A percentile compares a stretch with the other conserved stretches of the same genome.
Evolutionary conservation across 2,888 invertebrate species (phyloP).

Genomic region (Drosophila gaucha): DNA sequence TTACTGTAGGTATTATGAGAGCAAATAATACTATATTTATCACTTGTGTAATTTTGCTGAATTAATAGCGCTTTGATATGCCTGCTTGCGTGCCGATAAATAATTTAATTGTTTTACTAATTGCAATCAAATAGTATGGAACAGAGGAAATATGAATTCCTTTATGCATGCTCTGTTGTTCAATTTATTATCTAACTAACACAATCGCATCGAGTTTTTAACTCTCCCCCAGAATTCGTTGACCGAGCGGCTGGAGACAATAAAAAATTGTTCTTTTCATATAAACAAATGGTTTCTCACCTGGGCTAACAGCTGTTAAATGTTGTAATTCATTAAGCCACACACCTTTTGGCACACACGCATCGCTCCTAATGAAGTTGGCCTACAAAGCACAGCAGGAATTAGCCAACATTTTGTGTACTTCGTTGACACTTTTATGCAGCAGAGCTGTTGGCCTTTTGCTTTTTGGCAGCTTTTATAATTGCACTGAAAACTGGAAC

Average conservation of each 20-base stretch:
- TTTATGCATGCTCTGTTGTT: background rate
- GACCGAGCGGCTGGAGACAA: background rate
- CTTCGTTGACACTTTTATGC: slow-evolving; percentile 39
- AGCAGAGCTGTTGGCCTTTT: slow-evolving; percentile 35
- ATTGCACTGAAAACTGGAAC: slow-evolving; percentile 70
- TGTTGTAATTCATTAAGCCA: slow-evolving; percentile 66
- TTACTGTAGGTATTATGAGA: too few species aligned
- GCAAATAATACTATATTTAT: background rate
- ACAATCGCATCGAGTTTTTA: background rate
- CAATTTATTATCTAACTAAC: slow-evolving; percentile 6
- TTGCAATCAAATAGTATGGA: slow-evolving; percentile 10
- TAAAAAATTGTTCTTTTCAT: slow-evolving; percentile 31
- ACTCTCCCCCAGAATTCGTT: background rate
- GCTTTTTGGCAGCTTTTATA: slow-evolving; percentile 68
- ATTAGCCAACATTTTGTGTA: slow-evolving; percentile 58
- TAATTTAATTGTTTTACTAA: slow-evolving; percentile 23
- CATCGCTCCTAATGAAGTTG: slow-evolving; percentile 66
- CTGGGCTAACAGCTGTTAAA: slow-evolving; percentile 45
- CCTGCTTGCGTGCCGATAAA: slow-evolving; percentile 37
- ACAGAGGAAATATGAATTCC: background rate
- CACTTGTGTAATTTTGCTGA: background rate
- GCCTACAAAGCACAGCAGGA: slow-evolving; percentile 59
- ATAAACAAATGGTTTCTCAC: slow-evolving; percentile 30
- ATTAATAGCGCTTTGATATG: slow-evolving; percentile 24
- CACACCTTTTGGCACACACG: slow-evolving; percentile 31